Conservation (phyloP, 2,113 vertebrate genomes). For the Capreolus pygargus region DNA sequence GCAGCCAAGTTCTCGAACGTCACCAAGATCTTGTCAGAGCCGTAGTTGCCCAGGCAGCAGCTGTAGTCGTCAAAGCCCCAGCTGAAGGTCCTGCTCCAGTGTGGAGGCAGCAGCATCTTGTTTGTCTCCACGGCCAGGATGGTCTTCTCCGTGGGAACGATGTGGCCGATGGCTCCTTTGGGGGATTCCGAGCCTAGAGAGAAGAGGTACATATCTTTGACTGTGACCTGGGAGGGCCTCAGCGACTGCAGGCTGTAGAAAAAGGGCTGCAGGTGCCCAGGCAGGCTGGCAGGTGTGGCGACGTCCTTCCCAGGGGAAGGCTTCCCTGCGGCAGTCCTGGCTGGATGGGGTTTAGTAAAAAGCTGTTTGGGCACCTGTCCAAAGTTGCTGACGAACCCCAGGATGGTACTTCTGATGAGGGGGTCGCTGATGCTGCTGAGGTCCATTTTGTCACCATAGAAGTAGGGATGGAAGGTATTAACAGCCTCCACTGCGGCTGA, state of each 20-base stretch:
- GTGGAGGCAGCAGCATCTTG: slow-evolving; percentile 88
- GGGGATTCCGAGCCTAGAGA: slow-evolving; percentile 82
- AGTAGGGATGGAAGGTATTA: too few relatives aligned
- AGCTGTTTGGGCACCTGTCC: too few relatives aligned
- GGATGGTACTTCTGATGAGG: too few relatives aligned
- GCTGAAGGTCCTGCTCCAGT: slow-evolving; percentile 86
- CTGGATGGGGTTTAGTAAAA: slow-evolving; percentile 91
- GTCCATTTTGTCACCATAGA: too few relatives aligned
- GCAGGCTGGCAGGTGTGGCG: slow-evolving; percentile 50
- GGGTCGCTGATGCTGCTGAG: too few relatives aligned
- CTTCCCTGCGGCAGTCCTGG: slow-evolving; percentile 83
- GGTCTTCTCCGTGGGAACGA: slow-evolving; percentile 90
- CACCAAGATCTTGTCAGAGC: slow-evolving; percentile 87
- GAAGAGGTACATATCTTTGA: slow-evolving; percentile 84
- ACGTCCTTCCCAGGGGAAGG: slow-evolving; percentile 81
- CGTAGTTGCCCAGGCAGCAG: slow-evolving; percentile 88
- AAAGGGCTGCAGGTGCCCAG: slow-evolving; percentile 81
- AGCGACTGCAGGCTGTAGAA: slow-evolving; percentile 86
- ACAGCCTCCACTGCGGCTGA: too few relatives aligned
- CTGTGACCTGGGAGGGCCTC: slow-evolving; percentile 83
- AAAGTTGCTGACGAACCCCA: too few relatives aligned
- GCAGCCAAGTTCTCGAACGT: slow-evolving; percentile 87
- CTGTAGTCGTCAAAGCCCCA: slow-evolving; percentile 95
- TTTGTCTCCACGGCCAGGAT: slow-evolving; percentile 89
- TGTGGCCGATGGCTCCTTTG: slow-evolving; percentile 90